phyloP scores from a whole-genome alignment of 64 coral and sea anemone species.

The Stylophora pistillata region DNA sequence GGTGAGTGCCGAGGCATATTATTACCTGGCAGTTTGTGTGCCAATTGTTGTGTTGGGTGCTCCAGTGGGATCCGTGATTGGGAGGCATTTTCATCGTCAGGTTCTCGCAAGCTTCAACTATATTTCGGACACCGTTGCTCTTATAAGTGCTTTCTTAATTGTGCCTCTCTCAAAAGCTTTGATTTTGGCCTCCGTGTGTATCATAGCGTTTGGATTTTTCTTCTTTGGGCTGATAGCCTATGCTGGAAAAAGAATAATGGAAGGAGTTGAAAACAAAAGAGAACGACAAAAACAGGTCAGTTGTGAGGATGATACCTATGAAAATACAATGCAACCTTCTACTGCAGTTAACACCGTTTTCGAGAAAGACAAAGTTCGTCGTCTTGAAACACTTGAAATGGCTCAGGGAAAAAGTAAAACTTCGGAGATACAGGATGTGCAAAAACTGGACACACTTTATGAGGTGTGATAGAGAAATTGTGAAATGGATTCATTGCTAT shows the following conservation, averaged over 20 bases:
- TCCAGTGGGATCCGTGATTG: slow-evolving; percentile 65
- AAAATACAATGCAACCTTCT: neutral
- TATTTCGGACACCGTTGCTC: slow-evolving; percentile 52
- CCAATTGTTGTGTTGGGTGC: slow-evolving; percentile 75
- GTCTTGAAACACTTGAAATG: neutral
- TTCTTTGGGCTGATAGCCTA: slow-evolving; percentile 62
- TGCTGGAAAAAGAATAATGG: slow-evolving; percentile 39
- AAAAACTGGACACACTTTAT: too few species aligned
- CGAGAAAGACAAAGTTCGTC: neutral
- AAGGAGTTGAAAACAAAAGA: slow-evolving; percentile 2
- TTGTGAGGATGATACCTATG: neutral
- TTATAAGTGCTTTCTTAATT: slow-evolving; percentile 48
- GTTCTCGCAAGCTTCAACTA: slow-evolving; percentile 56
- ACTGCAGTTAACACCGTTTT: too few species aligned
- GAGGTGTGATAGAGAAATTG: too few species aligned
- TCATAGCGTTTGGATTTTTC: slow-evolving; percentile 53
- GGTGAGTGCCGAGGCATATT: slow-evolving; percentile 24
- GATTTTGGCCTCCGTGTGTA: slow-evolving; percentile 32
- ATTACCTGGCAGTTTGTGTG: slow-evolving; percentile 66
- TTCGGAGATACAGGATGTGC: too few species aligned
- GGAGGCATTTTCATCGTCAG: slow-evolving; percentile 76
- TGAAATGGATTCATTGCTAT: too few species aligned
- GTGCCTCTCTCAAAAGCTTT: slow-evolving; percentile 42
- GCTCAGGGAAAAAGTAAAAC: too few species aligned
- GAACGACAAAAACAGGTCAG: neutral